Conservation (phyloP, 2,797 vertebrate species). For the Mormyrus hasselquistii region DNA sequence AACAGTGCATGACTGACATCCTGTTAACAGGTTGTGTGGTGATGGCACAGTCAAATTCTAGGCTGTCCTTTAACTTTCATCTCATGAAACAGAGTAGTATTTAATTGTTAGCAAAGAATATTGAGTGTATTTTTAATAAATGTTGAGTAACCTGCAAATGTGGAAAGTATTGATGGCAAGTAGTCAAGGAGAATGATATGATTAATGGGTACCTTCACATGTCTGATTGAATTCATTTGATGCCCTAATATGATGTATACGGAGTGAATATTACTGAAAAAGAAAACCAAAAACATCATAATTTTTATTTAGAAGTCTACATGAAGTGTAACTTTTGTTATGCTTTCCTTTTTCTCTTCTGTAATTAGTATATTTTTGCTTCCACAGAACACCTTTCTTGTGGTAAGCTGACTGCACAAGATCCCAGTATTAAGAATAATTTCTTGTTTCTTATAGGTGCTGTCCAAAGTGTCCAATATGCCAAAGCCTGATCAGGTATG, state of each 20-base stretch:
- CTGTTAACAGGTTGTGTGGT: neutral
- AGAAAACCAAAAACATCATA: neutral
- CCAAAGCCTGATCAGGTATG: slow-evolving; percentile 89
- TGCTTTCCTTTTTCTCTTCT: neutral
- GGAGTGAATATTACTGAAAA: neutral
- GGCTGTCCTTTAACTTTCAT: neutral
- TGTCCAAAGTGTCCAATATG: slow-evolving; percentile 82
- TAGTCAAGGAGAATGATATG: neutral
- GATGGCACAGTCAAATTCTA: neutral
- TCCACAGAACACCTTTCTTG: neutral
- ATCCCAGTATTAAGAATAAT: slow-evolving; percentile 7
- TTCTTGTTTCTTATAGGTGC: slow-evolving; percentile 70
- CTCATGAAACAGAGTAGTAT: neutral
- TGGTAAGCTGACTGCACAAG: neutral
- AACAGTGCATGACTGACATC: neutral
- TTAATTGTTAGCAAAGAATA: neutral
- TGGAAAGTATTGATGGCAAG: neutral
- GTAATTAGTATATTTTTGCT: neutral
- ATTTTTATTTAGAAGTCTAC: neutral
- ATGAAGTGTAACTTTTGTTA: neutral
- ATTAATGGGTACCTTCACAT: neutral
- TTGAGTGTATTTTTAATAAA: neutral
- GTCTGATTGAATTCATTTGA: neutral
- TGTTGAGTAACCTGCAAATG: neutral
- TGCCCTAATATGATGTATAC: neutral